Percentiles rank a stretch among this genome's conserved stretches.
Conservation (phyloP, 2,888 invertebrate genomes). For the Macropis europaea region DNA sequence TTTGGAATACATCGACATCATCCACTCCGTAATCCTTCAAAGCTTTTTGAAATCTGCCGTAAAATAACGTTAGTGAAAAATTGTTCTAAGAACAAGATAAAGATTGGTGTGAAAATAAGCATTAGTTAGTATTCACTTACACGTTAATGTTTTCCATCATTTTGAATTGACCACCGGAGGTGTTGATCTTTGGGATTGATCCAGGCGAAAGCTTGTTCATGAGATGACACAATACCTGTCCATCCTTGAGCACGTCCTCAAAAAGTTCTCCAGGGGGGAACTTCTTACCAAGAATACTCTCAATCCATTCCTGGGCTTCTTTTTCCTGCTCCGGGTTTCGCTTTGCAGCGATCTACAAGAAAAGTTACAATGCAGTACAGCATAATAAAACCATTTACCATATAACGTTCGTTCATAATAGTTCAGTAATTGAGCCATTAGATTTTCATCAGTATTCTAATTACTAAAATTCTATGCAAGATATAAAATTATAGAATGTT, state of each 20-base stretch:
- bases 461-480: too few relatives aligned
- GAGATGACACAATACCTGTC: conserved; percentile 94
- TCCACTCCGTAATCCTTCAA: conserved; percentile 93
- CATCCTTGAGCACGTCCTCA: conserved; percentile 95
- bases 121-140: conserved; percentile 81
- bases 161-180: conserved; percentile 97
- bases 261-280: conserved; percentile 90
- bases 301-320: conserved; percentile 96
- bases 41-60: conserved; percentile 89
- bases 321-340: conserved; percentile 90
- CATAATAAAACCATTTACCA: too few relatives aligned
- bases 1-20: conserved; percentile 97
- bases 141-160: conserved; percentile 99
- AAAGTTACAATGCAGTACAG: neutral
- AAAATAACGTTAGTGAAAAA: neutral
- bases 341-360: conserved; percentile 88
- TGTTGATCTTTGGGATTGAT: conserved; percentile 93
- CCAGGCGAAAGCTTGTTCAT: conserved; percentile 97
- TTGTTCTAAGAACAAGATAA: too few relatives aligned
- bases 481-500: too few relatives aligned
- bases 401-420: too few relatives aligned
- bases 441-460: too few relatives aligned
- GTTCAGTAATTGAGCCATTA: too few relatives aligned
- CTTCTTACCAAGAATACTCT: conserved; percentile 91
- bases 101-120: neutral